A percentile compares a stretch with the other conserved stretches of the same genome.
These are phyloP conservation scores for Andricus grossulariae DNA, from an alignment of 1,140 invertebrate species.

Conservation along the genomic window DNA sequence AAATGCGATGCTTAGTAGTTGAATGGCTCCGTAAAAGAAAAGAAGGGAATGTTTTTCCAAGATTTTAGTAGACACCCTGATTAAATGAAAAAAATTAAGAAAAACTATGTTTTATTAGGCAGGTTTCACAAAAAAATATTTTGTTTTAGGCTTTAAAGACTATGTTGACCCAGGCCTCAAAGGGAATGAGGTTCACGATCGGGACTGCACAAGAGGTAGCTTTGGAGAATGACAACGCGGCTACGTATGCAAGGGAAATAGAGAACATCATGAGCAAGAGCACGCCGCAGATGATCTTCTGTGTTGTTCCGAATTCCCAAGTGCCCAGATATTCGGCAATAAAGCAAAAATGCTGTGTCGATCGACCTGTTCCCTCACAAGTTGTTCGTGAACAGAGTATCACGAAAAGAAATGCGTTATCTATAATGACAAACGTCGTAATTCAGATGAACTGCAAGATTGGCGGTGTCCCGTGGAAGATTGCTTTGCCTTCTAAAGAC, in stretches of 20 bases:
- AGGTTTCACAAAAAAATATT: too few relatives aligned
- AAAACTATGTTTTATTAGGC: too few relatives aligned
- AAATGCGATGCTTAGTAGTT: too few relatives aligned
- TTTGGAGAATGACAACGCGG: conserved; percentile 56
- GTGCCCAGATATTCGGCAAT: conserved; percentile 88
- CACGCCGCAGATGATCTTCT: conserved; percentile 80
- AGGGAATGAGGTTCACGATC: conserved; percentile 75
- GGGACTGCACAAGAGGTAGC: conserved; percentile 32
- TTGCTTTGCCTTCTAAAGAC: conserved; percentile 81
- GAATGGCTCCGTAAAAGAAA: too few relatives aligned
- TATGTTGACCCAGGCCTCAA: conserved; percentile 50
- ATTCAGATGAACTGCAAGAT: conserved; percentile 93
- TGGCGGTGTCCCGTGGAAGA: conserved; percentile 89
- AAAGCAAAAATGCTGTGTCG: conserved; percentile 90
- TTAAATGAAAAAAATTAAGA: too few relatives aligned
- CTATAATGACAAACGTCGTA: conserved; percentile 90
- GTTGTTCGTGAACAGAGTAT: conserved; percentile 81
- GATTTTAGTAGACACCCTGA: too few relatives aligned
- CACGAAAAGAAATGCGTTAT: conserved; percentile 59
- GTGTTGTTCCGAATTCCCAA: conserved; percentile 82
- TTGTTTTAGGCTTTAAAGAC: conserved; percentile 6
- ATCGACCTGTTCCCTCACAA: conserved; percentile 85
- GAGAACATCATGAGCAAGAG: conserved; percentile 76
- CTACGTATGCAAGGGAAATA: conserved; percentile 70
- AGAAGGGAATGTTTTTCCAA: too few relatives aligned